A percentile compares a stretch with the other conserved stretches of the same genome.
Evolutionary conservation across 2,797 vertebrate genomes (phyloP).

Genomic region (Poeciliopsis infans): DNA sequence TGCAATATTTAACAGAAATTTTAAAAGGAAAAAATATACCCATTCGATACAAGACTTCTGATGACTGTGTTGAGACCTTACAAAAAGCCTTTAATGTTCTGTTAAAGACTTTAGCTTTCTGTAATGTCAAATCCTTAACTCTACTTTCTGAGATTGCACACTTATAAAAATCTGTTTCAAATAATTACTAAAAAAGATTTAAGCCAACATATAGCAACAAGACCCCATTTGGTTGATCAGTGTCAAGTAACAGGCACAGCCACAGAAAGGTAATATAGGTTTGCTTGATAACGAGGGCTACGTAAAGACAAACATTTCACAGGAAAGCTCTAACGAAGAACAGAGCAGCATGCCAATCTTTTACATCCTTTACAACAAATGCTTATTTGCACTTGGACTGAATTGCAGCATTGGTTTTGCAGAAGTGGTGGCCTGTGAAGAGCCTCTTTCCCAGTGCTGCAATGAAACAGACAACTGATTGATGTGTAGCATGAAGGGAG

Average conservation of each 20-base stretch:
- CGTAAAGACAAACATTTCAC: conserved; percentile 27
- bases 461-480: conserved; percentile 79
- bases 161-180: neutral
- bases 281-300: conserved; percentile 5
- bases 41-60: neutral
- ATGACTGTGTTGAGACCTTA: neutral
- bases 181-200: neutral
- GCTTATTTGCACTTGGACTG: conserved; percentile 31
- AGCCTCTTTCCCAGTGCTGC: conserved; percentile 55
- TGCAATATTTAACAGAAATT: neutral
- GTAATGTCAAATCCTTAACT: neutral
- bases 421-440: conserved; percentile 39
- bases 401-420: conserved; percentile 36
- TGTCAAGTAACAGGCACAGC: neutral
- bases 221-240: neutral
- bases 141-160: neutral
- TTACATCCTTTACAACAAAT: conserved; percentile 29
- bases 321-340: conserved; percentile 28
- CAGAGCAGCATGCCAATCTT: conserved; percentile 25
- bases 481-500: conserved; percentile 79
- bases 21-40: neutral
- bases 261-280: neutral
- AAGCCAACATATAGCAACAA: conserved; percentile 1
- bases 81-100: neutral
- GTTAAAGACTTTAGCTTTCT: too few relatives aligned